Evolutionary conservation across 2,888 invertebrate species (phyloP).

Genomic region (Bellardia bayeri): DNA sequence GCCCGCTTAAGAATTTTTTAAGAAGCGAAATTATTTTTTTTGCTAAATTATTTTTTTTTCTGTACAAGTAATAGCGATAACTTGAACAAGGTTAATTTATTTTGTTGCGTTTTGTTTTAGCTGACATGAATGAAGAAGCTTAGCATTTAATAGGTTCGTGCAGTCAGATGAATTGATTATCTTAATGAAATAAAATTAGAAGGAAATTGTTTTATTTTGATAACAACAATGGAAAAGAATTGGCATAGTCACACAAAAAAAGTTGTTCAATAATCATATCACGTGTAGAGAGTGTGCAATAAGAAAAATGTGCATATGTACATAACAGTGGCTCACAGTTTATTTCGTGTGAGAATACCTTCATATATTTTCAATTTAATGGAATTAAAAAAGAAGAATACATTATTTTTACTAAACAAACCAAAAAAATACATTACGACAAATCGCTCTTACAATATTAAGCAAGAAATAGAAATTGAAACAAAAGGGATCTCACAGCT

Average conservation of each 20-base stretch:
- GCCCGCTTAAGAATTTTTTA: not conserved
- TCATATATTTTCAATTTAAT: no score
- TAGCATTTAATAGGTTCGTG: constrained; percentile 4
- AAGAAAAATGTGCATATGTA: no score
- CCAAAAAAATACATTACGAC: no score
- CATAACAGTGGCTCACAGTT: no score
- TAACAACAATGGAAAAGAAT: not conserved
- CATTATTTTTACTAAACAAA: no score
- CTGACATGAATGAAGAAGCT: not conserved
- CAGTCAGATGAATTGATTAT: not conserved
- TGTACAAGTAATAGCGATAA: not conserved
- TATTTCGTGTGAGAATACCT: no score
- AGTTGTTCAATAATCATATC: not conserved
- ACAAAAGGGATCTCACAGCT: no score
- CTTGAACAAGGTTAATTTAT: not conserved
- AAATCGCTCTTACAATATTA: no score
- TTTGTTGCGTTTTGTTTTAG: not conserved
- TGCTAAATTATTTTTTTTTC: not conserved
- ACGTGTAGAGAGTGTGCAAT: no score
- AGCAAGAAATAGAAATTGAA: no score
- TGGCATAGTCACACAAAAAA: not conserved
- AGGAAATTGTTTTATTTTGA: constrained; percentile 5
- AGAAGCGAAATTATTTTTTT: not conserved
- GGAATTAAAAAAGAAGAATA: no score
- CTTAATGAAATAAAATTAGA: not conserved